Percentiles rank a stretch among this genome's conserved stretches.
These are phyloP conservation scores for Lacanobia oleracea DNA, from an alignment of 2,888 invertebrate species.

Conservation along the genomic window DNA sequence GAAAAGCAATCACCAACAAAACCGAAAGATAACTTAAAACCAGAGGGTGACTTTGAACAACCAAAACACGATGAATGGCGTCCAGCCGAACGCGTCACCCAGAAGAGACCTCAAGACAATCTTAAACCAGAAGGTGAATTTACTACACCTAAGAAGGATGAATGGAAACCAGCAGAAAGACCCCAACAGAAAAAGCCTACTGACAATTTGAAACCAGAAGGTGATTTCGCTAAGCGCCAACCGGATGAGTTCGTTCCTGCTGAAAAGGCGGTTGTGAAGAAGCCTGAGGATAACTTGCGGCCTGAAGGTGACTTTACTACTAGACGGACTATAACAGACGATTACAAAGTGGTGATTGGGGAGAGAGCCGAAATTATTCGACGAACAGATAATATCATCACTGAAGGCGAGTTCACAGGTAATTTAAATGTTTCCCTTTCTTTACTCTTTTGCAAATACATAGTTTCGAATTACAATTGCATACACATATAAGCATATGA, in stretches of 20 bases:
- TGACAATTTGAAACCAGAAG: conserved; percentile 90
- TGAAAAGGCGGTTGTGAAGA: conserved; percentile 80
- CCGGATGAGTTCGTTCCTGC: conserved; percentile 81
- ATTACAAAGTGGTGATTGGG: conserved; percentile 91
- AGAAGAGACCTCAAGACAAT: conserved; percentile 85
- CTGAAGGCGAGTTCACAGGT: conserved; percentile 93
- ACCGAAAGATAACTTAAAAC: conserved; percentile 75
- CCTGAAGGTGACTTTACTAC: conserved; percentile 91
- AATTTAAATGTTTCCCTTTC: conserved; percentile 43
- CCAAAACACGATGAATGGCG: conserved; percentile 81
- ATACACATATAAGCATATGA: no score
- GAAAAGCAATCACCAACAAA: conserved; percentile 80
- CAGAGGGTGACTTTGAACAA: conserved; percentile 74
- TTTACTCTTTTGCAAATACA: no score
- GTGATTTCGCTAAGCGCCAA: conserved; percentile 85
- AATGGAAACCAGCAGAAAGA: conserved; percentile 86
- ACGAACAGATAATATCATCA: conserved; percentile 92
- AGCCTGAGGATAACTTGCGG: conserved; percentile 62
- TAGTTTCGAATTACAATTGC: no score
- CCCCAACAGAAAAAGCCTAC: conserved; percentile 81
- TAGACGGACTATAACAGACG: conserved; percentile 84
- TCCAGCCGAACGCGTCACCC: conserved; percentile 82
- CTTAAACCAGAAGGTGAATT: conserved; percentile 90
- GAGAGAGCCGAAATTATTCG: conserved; percentile 92
- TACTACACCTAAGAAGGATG: conserved; percentile 84